Percentiles rank a stretch among this genome's conserved stretches.
phyloP scores from a whole-genome alignment of 2,797 vertebrate genomes.

The Sebastes hubbsi region DNA sequence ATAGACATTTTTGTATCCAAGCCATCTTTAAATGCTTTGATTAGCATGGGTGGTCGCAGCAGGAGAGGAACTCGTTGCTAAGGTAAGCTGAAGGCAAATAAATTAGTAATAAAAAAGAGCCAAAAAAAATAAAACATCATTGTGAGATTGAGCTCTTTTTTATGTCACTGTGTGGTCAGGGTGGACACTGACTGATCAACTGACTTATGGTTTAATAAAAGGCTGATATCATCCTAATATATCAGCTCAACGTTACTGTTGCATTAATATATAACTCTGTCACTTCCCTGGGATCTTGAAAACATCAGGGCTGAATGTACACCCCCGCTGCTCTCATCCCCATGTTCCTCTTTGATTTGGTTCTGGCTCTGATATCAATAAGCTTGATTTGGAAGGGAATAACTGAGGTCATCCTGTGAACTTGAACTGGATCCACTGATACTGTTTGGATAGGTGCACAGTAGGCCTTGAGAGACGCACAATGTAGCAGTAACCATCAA shows the following conservation, averaged over 20 bases:
- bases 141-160: neutral
- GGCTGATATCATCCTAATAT: constrained; percentile 34
- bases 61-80: neutral
- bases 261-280: constrained; percentile 6
- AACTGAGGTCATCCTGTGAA: constrained; percentile 64
- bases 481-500: constrained; percentile 27
- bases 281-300: constrained; percentile 53
- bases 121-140: constrained; percentile 26
- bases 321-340: constrained; percentile 46
- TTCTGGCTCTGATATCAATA: constrained; percentile 66
- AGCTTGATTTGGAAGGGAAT: constrained; percentile 59
- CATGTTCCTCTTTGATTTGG: constrained; percentile 64
- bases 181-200: neutral
- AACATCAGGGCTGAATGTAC: constrained; percentile 36
- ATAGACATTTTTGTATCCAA: neutral
- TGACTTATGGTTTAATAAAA: constrained; percentile 25
- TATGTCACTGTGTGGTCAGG: constrained; percentile 2
- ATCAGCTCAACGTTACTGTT: constrained; percentile 5
- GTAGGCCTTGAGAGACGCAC: constrained; percentile 55
- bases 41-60: constrained; percentile 19
- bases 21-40: constrained; percentile 1
- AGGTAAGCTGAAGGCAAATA: neutral
- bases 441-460: constrained; percentile 71
- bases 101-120: constrained; percentile 9
- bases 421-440: constrained; percentile 66